Evolutionary conservation across 1,140 invertebrate genomes (phyloP), one percentile per base, ranked within the genome.

Genomic region (Drosophila subpulchrella): DNA sequence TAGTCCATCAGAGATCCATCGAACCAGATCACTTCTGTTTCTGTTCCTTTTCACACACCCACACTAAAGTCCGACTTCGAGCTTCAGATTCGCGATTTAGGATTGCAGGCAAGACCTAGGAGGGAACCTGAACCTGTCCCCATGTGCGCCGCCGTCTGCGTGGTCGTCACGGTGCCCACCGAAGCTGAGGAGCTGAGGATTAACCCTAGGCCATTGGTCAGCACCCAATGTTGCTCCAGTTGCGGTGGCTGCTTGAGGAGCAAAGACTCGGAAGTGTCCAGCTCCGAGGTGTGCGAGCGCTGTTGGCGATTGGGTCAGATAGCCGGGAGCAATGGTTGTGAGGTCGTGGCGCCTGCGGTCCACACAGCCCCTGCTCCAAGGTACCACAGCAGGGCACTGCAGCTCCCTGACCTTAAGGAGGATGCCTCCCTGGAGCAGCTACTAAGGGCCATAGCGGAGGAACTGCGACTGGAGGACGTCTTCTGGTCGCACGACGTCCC

Each of bases 121-220:
- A 39, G 12, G 38, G n/a, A 17, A 36, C 6, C 7, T 2, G 41
- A n/a, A 42, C 5, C 15, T 15, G 7, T 3, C 4, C 41, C 15
- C 4, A 79, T 86, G 81, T 78, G 58, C 47, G 78, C 59, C 11
- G 57, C 68, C 56, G 82, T 85, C 0, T 81, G 81, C 13, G 81
- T 85, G 17, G 53, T 85, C 60, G 78, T 86, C 39, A 86, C 82
- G 2, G 83, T 86, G 47, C 82, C 83, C 39, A 81, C 75, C 0
- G 82, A 60, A 8, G 53, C 56, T 47, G 75, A 82, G 63, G 82
- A 86, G 70, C 20, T 27, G 20, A 55, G 72, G 2, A 24, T 59
- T 15, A 38, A 36, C n/a, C 17, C 48, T 0, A 30, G 8, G 46
- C 46, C 46, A 6, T 12, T 7, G 24, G 46, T 0, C 6, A 7